phyloP scores from a whole-genome alignment of 1,140 invertebrate species.

The Ceratosolen solmsi region DNA sequence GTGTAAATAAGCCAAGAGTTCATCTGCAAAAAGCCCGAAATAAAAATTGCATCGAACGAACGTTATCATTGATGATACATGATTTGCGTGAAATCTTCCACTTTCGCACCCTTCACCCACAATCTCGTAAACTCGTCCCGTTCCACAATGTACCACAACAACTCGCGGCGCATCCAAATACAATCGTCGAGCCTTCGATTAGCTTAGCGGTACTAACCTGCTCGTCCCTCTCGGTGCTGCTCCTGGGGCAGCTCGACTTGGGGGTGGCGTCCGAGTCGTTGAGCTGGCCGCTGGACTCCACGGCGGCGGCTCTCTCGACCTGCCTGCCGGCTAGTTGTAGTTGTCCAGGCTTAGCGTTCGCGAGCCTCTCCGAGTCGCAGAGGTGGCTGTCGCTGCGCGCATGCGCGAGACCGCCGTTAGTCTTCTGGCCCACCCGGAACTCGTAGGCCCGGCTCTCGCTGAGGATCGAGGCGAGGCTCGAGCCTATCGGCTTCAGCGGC shows the following conservation, averaged over 20 bases:
- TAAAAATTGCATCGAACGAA: no score
- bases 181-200: no score
- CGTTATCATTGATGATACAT: no score
- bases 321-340: neutral
- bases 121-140: no score
- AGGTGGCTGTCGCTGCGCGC: slow-evolving; percentile 44
- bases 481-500: slow-evolving; percentile 47
- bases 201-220: neutral
- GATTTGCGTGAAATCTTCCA: no score
- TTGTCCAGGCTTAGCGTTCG: no score
- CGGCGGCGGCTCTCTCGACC: neutral
- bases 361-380: neutral
- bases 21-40: no score
- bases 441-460: slow-evolving; percentile 48
- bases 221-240: slow-evolving; percentile 3
- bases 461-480: slow-evolving; percentile 46
- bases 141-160: no score
- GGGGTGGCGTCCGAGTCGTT: neutral
- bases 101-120: no score
- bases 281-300: slow-evolving; percentile 2
- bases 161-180: no score
- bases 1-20: no score
- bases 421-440: slow-evolving; percentile 24
- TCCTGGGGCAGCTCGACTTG: neutral
- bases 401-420: slow-evolving; percentile 6